Base-by-base conservation (phyloP, 2,888 invertebrate genomes). In the Dioctria rufipes region DNA sequence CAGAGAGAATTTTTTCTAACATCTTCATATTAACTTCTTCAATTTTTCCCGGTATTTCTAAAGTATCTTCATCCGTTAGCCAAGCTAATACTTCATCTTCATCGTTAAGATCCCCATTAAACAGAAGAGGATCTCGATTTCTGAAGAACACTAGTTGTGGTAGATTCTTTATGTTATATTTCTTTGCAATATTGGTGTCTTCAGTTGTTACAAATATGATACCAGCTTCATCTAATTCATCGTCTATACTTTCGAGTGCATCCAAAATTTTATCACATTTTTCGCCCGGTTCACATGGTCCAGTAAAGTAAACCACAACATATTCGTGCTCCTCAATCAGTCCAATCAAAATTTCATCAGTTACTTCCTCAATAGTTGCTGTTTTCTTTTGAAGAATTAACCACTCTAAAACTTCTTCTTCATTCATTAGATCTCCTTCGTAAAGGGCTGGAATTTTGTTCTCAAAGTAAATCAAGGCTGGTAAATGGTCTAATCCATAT, bases 151-250 rank as follows among this genome's bases (percentile, higher is more conserved):
- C 96, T 81, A 98, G 90, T 69, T 95, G 93, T 3, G 97, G 97
- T 90, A 95, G 95, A 81, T 90, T 92, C 87, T 95, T 96, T 85
- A 97, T 94, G 83, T 94, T 94, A 85, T 95, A 93, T 87, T 96
- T 95, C 89, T 95, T 95, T 6, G 97, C 96, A 79, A 96, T 89
- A 2, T 88, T 87, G 4, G 92, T 90, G 86, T 98, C 97, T 90
- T 97, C 97, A 11, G 97, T 97, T 54, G 97, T 97, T 0, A 97
- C 97, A 86, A 97, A 96, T 83, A 97, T 95, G 84, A 97, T 97
- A 78, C 97, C 97, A 80, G 95, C 95, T 89, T 97, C 96, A 87
- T 97, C 97, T 1, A 97, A 90, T 87, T 97, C 97, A 87, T 97
- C 97, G 85, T 97, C 97, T 84, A 97, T 97, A 86, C 96, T 96